Evolutionary conservation across 2,797 vertebrate genomes (phyloP).

Genomic region (Ceyx erithaca): DNA sequence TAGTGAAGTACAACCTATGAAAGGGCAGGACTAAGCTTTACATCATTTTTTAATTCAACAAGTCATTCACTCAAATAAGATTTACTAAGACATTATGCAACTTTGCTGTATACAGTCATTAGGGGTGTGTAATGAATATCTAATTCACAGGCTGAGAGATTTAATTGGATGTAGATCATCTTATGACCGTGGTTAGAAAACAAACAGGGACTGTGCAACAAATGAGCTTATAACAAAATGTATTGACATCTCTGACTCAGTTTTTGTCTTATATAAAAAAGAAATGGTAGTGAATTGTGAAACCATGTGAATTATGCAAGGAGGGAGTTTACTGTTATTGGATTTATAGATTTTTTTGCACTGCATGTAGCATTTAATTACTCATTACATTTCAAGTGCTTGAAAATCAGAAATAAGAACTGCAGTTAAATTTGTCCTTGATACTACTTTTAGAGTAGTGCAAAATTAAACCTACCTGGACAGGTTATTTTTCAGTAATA

Average conservation of each 20-base stretch:
- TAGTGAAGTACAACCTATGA: not conserved
- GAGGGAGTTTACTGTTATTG: not conserved
- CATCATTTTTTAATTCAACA: constrained; percentile 39
- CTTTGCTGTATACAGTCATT: not conserved
- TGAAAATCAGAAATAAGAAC: constrained; percentile 9
- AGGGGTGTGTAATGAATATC: constrained; percentile 27
- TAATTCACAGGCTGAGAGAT: not conserved
- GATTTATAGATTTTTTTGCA: constrained; percentile 12
- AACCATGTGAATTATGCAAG: constrained; percentile 55
- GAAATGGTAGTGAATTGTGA: constrained; percentile 42
- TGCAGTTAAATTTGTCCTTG: not conserved
- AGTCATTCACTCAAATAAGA: constrained; percentile 30
- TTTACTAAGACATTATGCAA: constrained; percentile 42
- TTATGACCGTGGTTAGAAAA: constrained; percentile 1
- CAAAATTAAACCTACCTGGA: not conserved
- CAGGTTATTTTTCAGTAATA: not conserved
- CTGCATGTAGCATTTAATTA: constrained; percentile 1
- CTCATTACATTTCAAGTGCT: not conserved
- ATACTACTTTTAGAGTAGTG: not conserved
- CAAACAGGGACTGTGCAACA: not conserved
- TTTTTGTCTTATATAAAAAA: constrained; percentile 40
- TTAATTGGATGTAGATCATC: constrained; percentile 44
- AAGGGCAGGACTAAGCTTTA: constrained; percentile 34
- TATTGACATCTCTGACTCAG: constrained; percentile 44
- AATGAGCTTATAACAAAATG: not conserved